Evolutionary conservation across 2,888 invertebrate genomes (phyloP), one percentile per base, ranked within the genome.

Genomic region (Apotomis turbidana): DNA sequence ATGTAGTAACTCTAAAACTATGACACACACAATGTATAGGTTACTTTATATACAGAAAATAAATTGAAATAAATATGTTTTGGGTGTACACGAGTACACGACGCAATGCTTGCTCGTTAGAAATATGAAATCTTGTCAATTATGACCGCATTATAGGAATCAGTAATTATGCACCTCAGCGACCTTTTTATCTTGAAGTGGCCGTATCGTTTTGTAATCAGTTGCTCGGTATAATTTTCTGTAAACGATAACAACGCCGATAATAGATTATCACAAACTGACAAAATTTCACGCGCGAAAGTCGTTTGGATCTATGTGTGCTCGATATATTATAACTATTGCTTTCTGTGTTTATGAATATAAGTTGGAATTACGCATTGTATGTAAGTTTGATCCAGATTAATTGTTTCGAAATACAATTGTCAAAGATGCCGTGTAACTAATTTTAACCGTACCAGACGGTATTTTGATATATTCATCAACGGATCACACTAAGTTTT

Each of bases 201-300:
- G 49, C 61, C 49, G 54, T 71, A 71, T 71, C 67, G 10, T n/a
- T 36, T 12, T 4, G 36, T 63, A 68, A 72, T 72, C 72, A 63
- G 62, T 72, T 51, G 54, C 72, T 62, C 62, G 41, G 72, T 46
- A 61, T 71, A 72, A 68, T 68, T 72, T 62, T 68, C 68, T 68
- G 44, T 59, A 63, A 46, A 72, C 9, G 72, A 72, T 72, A 72
- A 68, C 52, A 46, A 46, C 46, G 52, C 15, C 68, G 68, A 72
- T 68, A 72, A 41, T 70, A 54, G 59, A 62, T 68, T 52, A 68
- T 68, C 68, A 49, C 58, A 63, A 68, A 52, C 55, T 59, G 62
- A 46, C 66, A 62, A 58, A 38, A 58, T 46, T 63, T 46, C 41
- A 67, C 51, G 36, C 5, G 68, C 36, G 62, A 59, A 68, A 68